A percentile compares a stretch with the other conserved stretches of the same genome.
Evolutionary conservation across 2,113 vertebrate species (phyloP).

Genomic region (Phrynocephalus versicolor): DNA sequence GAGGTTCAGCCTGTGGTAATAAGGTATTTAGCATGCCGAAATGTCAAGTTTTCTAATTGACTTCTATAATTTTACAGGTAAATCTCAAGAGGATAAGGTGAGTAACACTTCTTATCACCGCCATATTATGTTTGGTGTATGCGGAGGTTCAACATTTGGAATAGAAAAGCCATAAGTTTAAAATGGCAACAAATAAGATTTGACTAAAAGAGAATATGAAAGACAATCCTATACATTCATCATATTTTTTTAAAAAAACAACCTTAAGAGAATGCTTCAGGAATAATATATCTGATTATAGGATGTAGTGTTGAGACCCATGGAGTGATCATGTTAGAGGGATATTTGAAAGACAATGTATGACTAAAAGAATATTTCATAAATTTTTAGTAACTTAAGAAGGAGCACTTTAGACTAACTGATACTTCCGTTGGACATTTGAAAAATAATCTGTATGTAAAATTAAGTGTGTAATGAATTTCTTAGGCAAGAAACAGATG

Average conservation of each 20-base stretch:
- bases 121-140: background rate
- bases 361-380: background rate
- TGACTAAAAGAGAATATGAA: background rate
- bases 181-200: background rate
- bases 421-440: background rate
- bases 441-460: too few relatives aligned
- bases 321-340: background rate
- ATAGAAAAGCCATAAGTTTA: background rate
- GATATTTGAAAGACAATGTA: background rate
- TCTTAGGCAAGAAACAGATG: too few relatives aligned
- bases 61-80: slow-evolving; percentile 68
- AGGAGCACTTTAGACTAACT: too few relatives aligned
- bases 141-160: background rate
- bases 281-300: background rate
- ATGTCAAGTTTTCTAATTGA: slow-evolving; percentile 5
- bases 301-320: background rate
- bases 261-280: background rate
- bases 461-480: too few relatives aligned
- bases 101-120: slow-evolving; percentile 48
- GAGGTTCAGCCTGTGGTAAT: slow-evolving; percentile 7
- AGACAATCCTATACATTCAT: background rate
- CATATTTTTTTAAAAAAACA: background rate
- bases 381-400: background rate
- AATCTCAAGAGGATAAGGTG: slow-evolving; percentile 64
- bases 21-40: background rate